phyloP scores from a whole-genome alignment of 2,113 vertebrate species.

The Rallus limicola region DNA sequence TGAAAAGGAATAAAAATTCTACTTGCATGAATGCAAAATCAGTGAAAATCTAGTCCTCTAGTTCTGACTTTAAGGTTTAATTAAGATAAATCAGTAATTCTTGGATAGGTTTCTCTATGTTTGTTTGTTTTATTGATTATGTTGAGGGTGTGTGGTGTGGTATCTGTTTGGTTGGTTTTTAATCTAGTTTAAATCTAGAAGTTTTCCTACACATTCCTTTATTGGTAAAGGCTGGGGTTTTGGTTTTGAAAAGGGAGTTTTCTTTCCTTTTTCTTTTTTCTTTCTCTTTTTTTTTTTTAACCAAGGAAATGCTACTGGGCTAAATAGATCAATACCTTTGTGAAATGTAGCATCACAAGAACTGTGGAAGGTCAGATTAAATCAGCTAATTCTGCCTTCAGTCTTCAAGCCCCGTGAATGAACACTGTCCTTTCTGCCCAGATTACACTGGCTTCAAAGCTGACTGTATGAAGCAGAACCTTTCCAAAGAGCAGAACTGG shows the following conservation, averaged over 20 bases:
- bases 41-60: neutral
- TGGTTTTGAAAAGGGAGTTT: too few relatives aligned
- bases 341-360: neutral
- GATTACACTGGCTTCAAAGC: neutral
- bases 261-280: neutral
- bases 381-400: neutral
- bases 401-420: neutral
- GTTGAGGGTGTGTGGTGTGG: neutral
- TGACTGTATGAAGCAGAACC: neutral
- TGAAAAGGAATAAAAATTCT: neutral
- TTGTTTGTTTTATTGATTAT: neutral
- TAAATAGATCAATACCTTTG: neutral
- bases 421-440: neutral
- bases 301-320: neutral
- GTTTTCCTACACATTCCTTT: neutral
- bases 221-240: neutral
- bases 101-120: neutral
- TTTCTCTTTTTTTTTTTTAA: neutral
- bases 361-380: neutral
- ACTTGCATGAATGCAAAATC: neutral
- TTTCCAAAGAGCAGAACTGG: neutral
- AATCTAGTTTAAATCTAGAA: neutral
- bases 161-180: neutral
- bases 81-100: neutral
- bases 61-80: neutral